Evolutionary conservation across 1,140 invertebrate species (phyloP).

Genomic region (Pseudomyrmex sp.): DNA sequence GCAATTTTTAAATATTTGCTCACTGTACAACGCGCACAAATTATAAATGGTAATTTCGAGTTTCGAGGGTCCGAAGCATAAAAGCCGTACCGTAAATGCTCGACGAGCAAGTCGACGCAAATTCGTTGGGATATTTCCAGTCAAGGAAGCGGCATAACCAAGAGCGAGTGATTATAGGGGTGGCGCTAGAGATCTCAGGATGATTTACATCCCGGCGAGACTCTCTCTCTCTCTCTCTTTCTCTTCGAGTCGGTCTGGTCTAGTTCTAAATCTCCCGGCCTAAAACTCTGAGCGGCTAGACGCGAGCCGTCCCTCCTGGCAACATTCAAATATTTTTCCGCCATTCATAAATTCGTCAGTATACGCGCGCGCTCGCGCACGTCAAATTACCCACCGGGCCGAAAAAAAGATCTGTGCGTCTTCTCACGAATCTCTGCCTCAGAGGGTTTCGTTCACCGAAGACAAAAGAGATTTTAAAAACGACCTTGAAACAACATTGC

Average conservation of each 20-base stretch:
- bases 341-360: constrained; percentile 77
- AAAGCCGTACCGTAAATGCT: constrained; percentile 43
- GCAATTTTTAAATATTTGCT: neutral
- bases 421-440: constrained; percentile 59
- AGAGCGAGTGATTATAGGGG: constrained; percentile 73
- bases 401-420: constrained; percentile 35
- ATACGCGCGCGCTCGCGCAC: constrained; percentile 38
- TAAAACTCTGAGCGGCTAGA: constrained; percentile 72
- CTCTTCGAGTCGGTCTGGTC: constrained; percentile 47
- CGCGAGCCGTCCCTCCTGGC: constrained; percentile 74
- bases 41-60: constrained; percentile 16
- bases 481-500: constrained; percentile 20
- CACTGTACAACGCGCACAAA: neutral
- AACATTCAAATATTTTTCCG: constrained; percentile 74
- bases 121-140: constrained; percentile 60
- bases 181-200: constrained; percentile 73
- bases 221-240: neutral
- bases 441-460: constrained; percentile 5
- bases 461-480: constrained; percentile 32
- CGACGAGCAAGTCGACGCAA: constrained; percentile 56
- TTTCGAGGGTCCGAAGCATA: constrained; percentile 22
- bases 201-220: constrained; percentile 73
- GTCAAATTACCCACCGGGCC: constrained; percentile 62
- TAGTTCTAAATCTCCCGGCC: constrained; percentile 66
- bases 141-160: constrained; percentile 70